Conservation (phyloP, 1,140 invertebrate genomes). For the Drosophila ohnishii region DNA sequence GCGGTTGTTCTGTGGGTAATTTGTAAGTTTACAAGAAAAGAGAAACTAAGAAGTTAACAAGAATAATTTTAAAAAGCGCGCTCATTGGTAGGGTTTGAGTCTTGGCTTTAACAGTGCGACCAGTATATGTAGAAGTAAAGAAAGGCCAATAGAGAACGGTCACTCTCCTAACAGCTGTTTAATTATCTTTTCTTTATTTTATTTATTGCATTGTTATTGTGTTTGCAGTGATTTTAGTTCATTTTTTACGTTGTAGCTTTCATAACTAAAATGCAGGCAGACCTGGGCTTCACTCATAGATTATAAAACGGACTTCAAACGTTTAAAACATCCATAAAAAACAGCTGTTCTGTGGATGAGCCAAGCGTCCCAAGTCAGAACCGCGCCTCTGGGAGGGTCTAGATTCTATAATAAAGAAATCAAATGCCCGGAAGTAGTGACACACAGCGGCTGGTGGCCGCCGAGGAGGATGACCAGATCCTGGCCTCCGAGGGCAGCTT, state of each 20-base stretch:
- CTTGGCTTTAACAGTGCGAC: not conserved
- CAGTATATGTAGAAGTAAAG: not conserved
- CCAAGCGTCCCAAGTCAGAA: no score
- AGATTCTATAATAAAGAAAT: not conserved
- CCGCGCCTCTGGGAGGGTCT: not conserved
- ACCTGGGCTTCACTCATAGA: not conserved
- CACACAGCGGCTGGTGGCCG: constrained; percentile 20
- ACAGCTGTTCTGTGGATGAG: constrained; percentile 9
- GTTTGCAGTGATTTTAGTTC: constrained; percentile 2
- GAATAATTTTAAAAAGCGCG: constrained; percentile 15
- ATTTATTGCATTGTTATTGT: constrained; percentile 8
- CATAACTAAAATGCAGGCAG: not conserved
- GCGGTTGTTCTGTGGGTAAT: constrained; percentile 32
- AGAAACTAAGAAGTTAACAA: no score
- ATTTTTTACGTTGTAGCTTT: constrained; percentile 1
- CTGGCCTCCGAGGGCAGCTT: constrained; percentile 34
- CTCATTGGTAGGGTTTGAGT: not conserved
- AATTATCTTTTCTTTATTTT: constrained; percentile 9
- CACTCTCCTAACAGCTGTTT: constrained; percentile 12
- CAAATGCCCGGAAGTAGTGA: constrained; percentile 28
- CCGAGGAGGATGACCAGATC: constrained; percentile 37
- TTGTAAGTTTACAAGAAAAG: not conserved
- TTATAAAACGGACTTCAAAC: not conserved
- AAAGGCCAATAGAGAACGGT: not conserved
- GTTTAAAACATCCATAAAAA: not conserved